Percentiles rank a stretch among this genome's conserved stretches.
These are phyloP conservation scores for Mustela lutreola DNA, from an alignment of 2,113 vertebrate genomes.

Conservation along the genomic window DNA sequence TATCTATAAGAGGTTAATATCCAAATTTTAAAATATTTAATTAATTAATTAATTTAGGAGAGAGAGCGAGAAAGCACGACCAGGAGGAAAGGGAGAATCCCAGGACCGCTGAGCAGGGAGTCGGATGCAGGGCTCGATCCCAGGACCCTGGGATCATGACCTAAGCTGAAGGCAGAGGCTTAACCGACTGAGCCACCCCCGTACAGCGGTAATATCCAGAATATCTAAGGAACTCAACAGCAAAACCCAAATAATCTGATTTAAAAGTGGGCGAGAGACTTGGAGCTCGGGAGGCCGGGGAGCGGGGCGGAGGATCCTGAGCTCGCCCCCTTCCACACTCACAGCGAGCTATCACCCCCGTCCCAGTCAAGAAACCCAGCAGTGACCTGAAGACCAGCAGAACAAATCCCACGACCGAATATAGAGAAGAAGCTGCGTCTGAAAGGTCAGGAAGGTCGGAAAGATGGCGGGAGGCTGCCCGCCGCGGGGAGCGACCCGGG, in stretches of 20 bases:
- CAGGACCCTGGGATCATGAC: neutral
- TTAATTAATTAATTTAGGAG: neutral
- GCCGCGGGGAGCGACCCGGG: neutral
- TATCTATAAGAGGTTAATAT: neutral
- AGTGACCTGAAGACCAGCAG: neutral
- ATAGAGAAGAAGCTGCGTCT: neutral
- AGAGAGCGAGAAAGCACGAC: neutral
- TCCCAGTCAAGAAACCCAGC: neutral
- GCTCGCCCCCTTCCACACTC: neutral
- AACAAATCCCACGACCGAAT: neutral
- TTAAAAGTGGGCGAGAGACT: neutral
- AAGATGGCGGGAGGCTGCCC: neutral
- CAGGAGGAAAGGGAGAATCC: neutral
- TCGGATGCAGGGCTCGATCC: too few relatives aligned
- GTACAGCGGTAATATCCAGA: neutral
- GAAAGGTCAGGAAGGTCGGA: neutral
- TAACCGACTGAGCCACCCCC: neutral
- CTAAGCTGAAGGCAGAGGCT: neutral
- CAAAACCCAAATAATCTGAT: neutral
- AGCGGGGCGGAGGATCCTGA: neutral
- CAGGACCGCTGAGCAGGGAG: neutral
- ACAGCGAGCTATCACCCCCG: neutral
- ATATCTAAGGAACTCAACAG: neutral
- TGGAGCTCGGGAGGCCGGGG: neutral
- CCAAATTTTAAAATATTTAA: neutral